phyloP scores from a whole-genome alignment of 2,797 vertebrate genomes.

The Mormyrus hasselquistii region DNA sequence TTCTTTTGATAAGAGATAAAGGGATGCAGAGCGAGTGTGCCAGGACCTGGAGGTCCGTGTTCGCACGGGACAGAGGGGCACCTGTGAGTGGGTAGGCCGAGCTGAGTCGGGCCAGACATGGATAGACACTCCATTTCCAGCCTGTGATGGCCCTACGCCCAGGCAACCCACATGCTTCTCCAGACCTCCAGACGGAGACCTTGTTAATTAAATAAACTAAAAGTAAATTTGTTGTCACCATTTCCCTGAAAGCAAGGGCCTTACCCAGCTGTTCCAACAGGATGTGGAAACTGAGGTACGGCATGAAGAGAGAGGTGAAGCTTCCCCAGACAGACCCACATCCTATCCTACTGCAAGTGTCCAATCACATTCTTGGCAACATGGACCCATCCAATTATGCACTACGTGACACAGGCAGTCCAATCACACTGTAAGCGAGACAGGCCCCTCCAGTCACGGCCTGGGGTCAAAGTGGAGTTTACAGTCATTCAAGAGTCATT shows the following conservation, averaged over 20 bases:
- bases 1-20: neutral
- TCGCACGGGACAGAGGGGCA: neutral
- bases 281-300: neutral
- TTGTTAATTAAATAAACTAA: neutral
- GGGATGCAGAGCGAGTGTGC: neutral
- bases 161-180: neutral
- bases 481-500: neutral
- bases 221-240: slow-evolving; percentile 1
- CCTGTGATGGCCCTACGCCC: neutral
- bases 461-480: neutral
- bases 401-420: neutral
- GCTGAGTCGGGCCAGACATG: neutral
- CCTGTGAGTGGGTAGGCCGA: neutral
- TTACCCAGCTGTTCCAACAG: neutral
- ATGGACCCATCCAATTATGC: neutral
- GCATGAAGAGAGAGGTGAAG: neutral
- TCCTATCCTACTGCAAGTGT: neutral
- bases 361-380: neutral
- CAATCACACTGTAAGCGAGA: neutral
- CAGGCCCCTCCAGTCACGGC: neutral
- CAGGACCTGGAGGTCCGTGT: neutral
- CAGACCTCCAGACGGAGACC: neutral
- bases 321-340: neutral
- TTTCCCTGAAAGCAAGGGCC: neutral
- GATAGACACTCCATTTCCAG: neutral